These are phyloP conservation scores for Nysson spinosus DNA, from an alignment of 2,888 invertebrate species.

Conservation along the genomic window DNA sequence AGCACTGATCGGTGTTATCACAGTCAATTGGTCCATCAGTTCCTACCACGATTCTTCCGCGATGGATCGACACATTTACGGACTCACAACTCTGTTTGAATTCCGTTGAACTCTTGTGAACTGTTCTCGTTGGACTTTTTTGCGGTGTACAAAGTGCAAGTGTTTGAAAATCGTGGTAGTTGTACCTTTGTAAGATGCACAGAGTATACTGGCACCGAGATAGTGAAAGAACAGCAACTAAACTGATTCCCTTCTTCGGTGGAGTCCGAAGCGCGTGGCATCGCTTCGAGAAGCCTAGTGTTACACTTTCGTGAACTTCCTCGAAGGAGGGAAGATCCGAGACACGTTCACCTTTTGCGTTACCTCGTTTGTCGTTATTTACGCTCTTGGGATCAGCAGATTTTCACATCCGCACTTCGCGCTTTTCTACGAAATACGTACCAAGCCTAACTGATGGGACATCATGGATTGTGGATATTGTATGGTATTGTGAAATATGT, in stretches of 20 bases:
- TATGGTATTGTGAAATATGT: too few species aligned
- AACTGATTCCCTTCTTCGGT: conserved; percentile 15
- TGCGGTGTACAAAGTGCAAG: too few species aligned
- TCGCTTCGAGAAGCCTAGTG: conserved; percentile 42
- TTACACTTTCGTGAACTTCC: conserved; percentile 55
- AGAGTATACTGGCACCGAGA: not conserved
- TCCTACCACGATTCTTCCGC: conserved; percentile 21
- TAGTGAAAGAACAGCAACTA: conserved; percentile 7
- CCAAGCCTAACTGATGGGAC: too few species aligned
- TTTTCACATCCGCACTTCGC: too few species aligned
- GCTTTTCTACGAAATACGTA: too few species aligned
- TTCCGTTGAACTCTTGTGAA: conserved; percentile 20
- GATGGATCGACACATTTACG: conserved; percentile 3
- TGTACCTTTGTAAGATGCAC: too few species aligned
- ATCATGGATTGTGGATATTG: too few species aligned
- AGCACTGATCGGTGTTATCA: conserved; percentile 29
- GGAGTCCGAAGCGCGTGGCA: conserved; percentile 2
- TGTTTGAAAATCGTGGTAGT: too few species aligned
- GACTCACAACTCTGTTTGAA: conserved; percentile 23
- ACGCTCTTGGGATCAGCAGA: too few species aligned
- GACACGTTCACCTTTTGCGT: conserved; percentile 18
- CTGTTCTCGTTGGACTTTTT: not conserved
- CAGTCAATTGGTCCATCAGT: conserved; percentile 18
- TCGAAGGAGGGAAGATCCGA: conserved; percentile 25
- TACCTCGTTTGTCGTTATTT: too few species aligned